These are phyloP conservation scores for Zaprionus inermis DNA, from an alignment of 1,140 invertebrate species.

Conservation along the genomic window DNA sequence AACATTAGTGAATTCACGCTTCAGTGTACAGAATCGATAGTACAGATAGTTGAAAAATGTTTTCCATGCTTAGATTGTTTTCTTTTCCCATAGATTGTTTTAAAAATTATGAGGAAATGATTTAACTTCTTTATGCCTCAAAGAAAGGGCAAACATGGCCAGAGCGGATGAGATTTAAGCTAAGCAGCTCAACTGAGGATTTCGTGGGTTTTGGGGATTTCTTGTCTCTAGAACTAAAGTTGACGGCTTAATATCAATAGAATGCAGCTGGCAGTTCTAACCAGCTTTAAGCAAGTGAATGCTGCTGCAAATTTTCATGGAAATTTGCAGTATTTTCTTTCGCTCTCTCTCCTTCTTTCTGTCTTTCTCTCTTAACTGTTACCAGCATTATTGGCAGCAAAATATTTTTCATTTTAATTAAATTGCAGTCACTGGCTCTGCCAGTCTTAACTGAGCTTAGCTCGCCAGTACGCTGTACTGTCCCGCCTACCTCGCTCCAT, in stretches of 20 bases:
- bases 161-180: not conserved
- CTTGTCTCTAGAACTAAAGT: not conserved
- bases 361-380: constrained; percentile 2
- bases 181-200: too few species aligned
- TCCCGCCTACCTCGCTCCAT: constrained; percentile 1
- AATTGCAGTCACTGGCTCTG: constrained; percentile 66
- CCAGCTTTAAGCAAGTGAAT: not conserved
- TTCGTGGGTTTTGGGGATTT: too few species aligned
- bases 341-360: constrained; percentile 1
- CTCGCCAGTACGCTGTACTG: constrained; percentile 15
- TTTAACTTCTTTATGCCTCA: not conserved
- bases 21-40: not conserved
- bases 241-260: not conserved
- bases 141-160: not conserved
- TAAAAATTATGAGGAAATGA: not conserved
- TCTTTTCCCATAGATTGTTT: too few species aligned
- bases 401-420: constrained; percentile 75
- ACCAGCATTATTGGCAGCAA: constrained; percentile 54
- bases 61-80: too few species aligned
- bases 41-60: not conserved
- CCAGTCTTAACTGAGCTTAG: constrained; percentile 34
- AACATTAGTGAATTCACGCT: not conserved
- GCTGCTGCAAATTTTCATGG: constrained; percentile 8
- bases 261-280: not conserved
- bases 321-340: constrained; percentile 28